Percentiles rank a stretch among this genome's conserved stretches.
phyloP scores from a whole-genome alignment of 2,888 invertebrate genomes.

The Caenorhabditis uteleia region DNA sequence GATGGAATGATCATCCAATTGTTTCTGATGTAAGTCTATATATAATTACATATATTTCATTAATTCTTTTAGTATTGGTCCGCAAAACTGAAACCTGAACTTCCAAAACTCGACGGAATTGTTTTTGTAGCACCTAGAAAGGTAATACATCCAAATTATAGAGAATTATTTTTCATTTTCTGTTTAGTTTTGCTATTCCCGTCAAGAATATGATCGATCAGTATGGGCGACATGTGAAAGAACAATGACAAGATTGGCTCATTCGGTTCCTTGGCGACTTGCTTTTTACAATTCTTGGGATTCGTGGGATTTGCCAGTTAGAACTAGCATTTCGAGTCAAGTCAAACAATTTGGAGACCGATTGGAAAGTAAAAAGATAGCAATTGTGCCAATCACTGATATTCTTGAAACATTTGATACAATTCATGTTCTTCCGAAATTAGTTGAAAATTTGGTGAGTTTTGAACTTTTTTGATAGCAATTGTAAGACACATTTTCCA shows the following conservation, averaged over 20 bases:
- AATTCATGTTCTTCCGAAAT: conserved; percentile 46
- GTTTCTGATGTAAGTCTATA: conserved; percentile 35
- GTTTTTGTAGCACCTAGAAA: conserved; percentile 48
- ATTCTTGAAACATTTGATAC: conserved; percentile 57
- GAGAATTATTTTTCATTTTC: not conserved
- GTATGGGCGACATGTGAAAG: conserved; percentile 47
- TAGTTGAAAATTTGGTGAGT: conserved; percentile 38
- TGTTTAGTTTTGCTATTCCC: conserved; percentile 34
- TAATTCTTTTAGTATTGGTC: conserved; percentile 44
- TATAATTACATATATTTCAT: not conserved
- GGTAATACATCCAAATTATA: conserved; percentile 18
- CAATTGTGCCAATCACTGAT: conserved; percentile 55
- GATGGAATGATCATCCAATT: conserved; percentile 51
- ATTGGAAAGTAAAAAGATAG: conserved; percentile 15
- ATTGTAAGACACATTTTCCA: conserved; percentile 4
- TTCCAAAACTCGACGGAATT: conserved; percentile 31
- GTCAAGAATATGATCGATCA: conserved; percentile 15
- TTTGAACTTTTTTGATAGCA: not conserved
- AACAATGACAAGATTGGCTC: conserved; percentile 30
- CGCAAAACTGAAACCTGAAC: conserved; percentile 15
- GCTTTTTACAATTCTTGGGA: conserved; percentile 56
- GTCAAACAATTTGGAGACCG: conserved; percentile 25
- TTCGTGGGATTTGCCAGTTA: conserved; percentile 38
- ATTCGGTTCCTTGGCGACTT: conserved; percentile 48
- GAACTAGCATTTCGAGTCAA: conserved; percentile 19